Evolutionary conservation across 2,888 invertebrate species (phyloP), one percentile per base, ranked within the genome.

Genomic region (Microplitis manilae): DNA sequence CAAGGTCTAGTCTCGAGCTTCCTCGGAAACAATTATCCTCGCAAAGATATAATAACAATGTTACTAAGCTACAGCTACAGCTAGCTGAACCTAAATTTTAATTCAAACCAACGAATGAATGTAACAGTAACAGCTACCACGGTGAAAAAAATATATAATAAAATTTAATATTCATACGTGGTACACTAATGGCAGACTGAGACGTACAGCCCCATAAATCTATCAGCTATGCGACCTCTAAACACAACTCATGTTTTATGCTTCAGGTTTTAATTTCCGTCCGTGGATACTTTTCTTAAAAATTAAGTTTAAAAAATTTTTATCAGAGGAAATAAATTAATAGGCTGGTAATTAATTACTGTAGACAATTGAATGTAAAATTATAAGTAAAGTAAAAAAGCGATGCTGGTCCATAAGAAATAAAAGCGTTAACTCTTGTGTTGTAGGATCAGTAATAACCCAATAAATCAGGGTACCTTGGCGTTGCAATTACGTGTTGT

Each of bases 401-500:
- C 50, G 50, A 50, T 30, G 30, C 59, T 40, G 62, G 62, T 81
- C 83, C 86, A 84, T 85, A 85, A 83, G 83, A 83, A 85, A 85
- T 84, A 79, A 50, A 50, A 50, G 50, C 80, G 78, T 70, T 68
- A 75, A 81, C 79, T 86, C 80, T 83, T 81, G 84, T 85, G 83
- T 82, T 84, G 80, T 83, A 81, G 83, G 86, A 87, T 85, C 86
- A 81, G 88, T 88, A 88, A 88, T 89, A 88, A 88, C 85, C 88
- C 89, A 89, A 88, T 88, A 88, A 88, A 88, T 88, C 89, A 88
- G 86, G 82, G 84, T 86, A 86, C 83, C 85, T 84, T 84, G 84
- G 86, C 71, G 67, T 85, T 87, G 87, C 88, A 89, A 89, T 88
- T 88, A 89, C 87, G 85, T 85, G 50, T 50, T 50, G 4, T 30